Evolutionary conservation across 2,888 invertebrate genomes (phyloP), one percentile per base, ranked within the genome.

Genomic region (Xestoiulus laeticollis): DNA sequence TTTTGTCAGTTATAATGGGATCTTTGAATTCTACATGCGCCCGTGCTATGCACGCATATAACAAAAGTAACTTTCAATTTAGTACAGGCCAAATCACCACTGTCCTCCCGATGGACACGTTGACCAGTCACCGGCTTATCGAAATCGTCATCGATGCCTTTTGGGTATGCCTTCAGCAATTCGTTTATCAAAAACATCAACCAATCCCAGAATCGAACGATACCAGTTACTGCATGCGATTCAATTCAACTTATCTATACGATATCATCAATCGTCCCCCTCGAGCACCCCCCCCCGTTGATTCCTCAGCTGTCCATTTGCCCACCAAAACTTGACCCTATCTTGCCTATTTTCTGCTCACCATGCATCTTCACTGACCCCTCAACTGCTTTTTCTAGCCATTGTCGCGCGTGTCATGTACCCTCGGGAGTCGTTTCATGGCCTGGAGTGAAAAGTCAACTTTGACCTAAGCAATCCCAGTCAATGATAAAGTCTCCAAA

Each of bases 91-190:
- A 4, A 68, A 68, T 68, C 22, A 68, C 68, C 68, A 22, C 8
- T 68, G 68, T 26, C 68, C 26, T 68, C 68, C 68, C 68, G 10
- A 68, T 68, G 68, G 68, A 68, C 68, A n/a, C 8, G 26, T 26
- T 68, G 68, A 68, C 68, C 68, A 68, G n/a, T 68, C 68, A 68
- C 68, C 68, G 68, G 22, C 68, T 68, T 68, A 68, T 68, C 68
- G 68, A 68, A 68, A 68, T 68, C 22, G 68, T 68, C 68, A 68
- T 68, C 68, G 68, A 68, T 68, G 68, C 68, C 68, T 26, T 5
- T 8, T n/a, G 48, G 68, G 68, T 8, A 68, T 68, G 6, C 68
- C 68, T 68, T 68, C n/a, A 68, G 26, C 68, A 68, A 5, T n/a
- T 4, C 68, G 12, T 68, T 68, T 68, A 68, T 68, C 68, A 26